Conservation (phyloP, 1,140 invertebrate genomes). For the Drosophila subpulchrella region DNA sequence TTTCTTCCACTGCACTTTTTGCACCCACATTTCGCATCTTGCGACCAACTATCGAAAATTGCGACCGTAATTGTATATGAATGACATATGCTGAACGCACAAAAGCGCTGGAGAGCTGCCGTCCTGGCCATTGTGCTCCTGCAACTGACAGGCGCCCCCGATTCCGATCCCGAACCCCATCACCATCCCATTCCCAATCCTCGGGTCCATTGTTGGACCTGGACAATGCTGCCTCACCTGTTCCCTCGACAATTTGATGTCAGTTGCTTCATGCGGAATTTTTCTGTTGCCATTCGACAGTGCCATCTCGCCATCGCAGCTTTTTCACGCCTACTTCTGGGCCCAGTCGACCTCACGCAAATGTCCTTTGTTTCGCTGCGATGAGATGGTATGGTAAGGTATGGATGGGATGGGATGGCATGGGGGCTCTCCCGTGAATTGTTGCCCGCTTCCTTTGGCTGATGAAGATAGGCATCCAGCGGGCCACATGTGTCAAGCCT, state of each 20-base stretch:
- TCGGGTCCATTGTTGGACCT: constrained; percentile 58
- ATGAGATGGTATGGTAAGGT: neutral
- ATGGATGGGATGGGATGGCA: too few relatives aligned
- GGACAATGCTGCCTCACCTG: constrained; percentile 49
- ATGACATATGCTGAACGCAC: constrained; percentile 72
- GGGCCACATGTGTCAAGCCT: constrained; percentile 59
- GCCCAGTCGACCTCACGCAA: constrained; percentile 45
- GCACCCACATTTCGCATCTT: constrained; percentile 34
- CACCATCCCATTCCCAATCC: constrained; percentile 22
- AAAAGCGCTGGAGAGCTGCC: constrained; percentile 25
- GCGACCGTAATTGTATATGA: constrained; percentile 75
- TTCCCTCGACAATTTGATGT: constrained; percentile 58
- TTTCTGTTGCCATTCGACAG: constrained; percentile 35
- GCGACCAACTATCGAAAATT: constrained; percentile 47
- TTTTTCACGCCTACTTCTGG: constrained; percentile 67
- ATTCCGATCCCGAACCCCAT: constrained; percentile 10
- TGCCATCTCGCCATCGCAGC: constrained; percentile 39
- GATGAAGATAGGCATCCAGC: constrained; percentile 42
- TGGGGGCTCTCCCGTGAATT: constrained; percentile 25
- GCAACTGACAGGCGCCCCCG: constrained; percentile 51
- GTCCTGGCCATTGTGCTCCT: constrained; percentile 58
- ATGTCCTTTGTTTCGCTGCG: constrained; percentile 49
- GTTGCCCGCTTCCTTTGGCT: constrained; percentile 44
- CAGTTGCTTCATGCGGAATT: constrained; percentile 57
- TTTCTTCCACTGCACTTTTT: constrained; percentile 30